Evolutionary conservation across 2,888 invertebrate genomes (phyloP), one percentile per base, ranked within the genome.

Genomic region (Resseliella maxima): DNA sequence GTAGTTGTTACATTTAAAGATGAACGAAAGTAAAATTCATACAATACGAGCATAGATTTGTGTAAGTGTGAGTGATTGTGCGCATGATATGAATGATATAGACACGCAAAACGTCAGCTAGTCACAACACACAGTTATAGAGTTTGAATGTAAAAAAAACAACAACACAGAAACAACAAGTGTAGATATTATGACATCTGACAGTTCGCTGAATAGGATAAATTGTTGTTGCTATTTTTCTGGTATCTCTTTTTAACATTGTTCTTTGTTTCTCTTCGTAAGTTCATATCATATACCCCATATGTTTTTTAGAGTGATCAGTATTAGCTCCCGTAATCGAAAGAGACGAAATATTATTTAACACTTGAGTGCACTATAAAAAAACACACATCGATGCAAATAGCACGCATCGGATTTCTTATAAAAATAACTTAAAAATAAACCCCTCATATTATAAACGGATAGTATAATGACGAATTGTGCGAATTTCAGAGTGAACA

Each of bases 281-380:
- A 2, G 24, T 5, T 3, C 0, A 24, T 5, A 59, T 12, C 0
- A 31, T 35, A 72, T 72, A 72, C 18, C n/a, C 72, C 72, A 72
- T 72, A 72, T 72, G 72, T 72, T 72, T 59, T 24, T 12, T 6
- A 18, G 27, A 50, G 50, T 18, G 21, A 24, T 72, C 18, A 31
- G 2, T 3, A 8, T 31, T 31, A 2, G 2, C 2, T 1, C 18
- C 15, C 72, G 72, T 83, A 83, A 83, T 83, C 83, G 83, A 83
- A n/a, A n/a, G 54, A 5, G 38, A 38, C 83, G 38, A 21, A 83
- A 83, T 72, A 83, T 83, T 83, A 83, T 83, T 38, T 38, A 83
- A 83, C 83, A 83, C 38, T 83, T 83, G 83, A 36, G 83, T 83
- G 83, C 83, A 83, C 36, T 83, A 72, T 38, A 83, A 38, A 50